Evolutionary conservation across 2,797 vertebrate genomes (phyloP).

Genomic region (Gouania willdenowi): DNA sequence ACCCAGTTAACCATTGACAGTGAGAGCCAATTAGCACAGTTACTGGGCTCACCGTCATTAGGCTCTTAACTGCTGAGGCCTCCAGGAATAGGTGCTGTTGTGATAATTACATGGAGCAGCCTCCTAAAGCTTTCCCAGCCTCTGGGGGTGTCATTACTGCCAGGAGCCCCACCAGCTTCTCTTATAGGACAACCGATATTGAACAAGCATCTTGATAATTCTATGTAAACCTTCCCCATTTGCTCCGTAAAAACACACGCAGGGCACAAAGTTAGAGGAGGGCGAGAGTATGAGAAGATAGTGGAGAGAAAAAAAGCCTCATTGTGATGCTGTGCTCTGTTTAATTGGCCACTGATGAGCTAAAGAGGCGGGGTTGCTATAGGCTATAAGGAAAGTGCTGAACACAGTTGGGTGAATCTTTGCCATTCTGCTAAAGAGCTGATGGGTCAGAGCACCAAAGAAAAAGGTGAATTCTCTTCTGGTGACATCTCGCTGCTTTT

Average conservation of each 20-base stretch:
- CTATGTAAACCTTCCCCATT: conserved; percentile 24
- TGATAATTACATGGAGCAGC: conserved; percentile 57
- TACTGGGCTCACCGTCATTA: conserved; percentile 60
- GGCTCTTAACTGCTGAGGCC: conserved; percentile 63
- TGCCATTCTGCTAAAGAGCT: conserved; percentile 1
- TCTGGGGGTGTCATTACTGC: conserved; percentile 50
- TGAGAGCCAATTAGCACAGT: conserved; percentile 66
- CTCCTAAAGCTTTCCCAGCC: conserved; percentile 49
- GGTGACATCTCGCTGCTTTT: conserved; percentile 38
- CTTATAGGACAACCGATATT: conserved; percentile 31
- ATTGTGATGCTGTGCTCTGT: not conserved
- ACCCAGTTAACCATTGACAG: conserved; percentile 58
- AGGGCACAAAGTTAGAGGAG: conserved; percentile 21
- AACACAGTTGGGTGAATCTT: conserved; percentile 22
- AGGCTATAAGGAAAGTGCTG: conserved; percentile 33
- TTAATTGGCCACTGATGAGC: conserved; percentile 32
- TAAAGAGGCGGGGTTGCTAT: conserved; percentile 15
- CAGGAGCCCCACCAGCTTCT: conserved; percentile 31
- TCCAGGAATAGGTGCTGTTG: conserved; percentile 52
- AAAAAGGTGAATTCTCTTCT: conserved; percentile 44
- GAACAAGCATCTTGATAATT: conserved; percentile 28
- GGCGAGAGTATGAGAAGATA: conserved; percentile 23
- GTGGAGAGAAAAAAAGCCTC: conserved; percentile 6
- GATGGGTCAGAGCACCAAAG: conserved; percentile 8
- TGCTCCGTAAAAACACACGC: conserved; percentile 29